Conservation (phyloP, 2,797 vertebrate species). For the Hyperoplus immaculatus region DNA sequence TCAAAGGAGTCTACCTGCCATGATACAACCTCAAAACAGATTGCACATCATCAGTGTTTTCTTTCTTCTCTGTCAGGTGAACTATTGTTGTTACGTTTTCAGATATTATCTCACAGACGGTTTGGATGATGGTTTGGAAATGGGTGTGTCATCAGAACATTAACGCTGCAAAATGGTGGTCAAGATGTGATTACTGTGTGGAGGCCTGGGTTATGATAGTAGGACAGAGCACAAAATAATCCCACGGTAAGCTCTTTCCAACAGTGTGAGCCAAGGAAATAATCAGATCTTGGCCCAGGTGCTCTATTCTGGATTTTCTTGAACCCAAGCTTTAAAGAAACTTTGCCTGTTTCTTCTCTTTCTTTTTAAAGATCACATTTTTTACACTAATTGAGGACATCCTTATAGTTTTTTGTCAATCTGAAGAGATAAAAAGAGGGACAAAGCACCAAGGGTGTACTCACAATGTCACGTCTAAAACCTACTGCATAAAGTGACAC, state of each 20-base stretch:
- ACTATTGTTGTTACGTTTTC: constrained; percentile 37
- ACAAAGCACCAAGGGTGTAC: constrained; percentile 11
- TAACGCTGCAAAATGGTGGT: constrained; percentile 56
- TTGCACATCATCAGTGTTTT: constrained; percentile 24
- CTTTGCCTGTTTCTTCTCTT: constrained; percentile 27
- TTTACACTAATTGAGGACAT: constrained; percentile 42
- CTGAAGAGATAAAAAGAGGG: constrained; percentile 5
- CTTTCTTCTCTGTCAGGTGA: constrained; percentile 57
- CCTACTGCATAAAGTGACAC: background rate
- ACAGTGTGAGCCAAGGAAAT: constrained; percentile 52
- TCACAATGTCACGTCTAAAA: constrained; percentile 2
- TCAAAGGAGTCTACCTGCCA: constrained; percentile 40
- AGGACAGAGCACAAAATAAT: constrained; percentile 51
- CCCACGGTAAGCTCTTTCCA: constrained; percentile 53
- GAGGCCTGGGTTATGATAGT: constrained; percentile 56
- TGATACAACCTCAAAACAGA: constrained; percentile 30
- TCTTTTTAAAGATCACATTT: constrained; percentile 31
- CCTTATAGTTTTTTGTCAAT: constrained; percentile 32
- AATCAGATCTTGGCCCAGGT: constrained; percentile 62
- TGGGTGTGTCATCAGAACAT: constrained; percentile 32
- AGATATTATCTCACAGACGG: constrained; percentile 59
- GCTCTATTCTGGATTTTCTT: constrained; percentile 25
- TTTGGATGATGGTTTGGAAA: constrained; percentile 38
- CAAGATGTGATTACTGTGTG: constrained; percentile 58
- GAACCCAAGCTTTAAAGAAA: constrained; percentile 33